Base-by-base conservation (phyloP, 1,140 invertebrate genomes). In the Heliothis subflexa region DNA sequence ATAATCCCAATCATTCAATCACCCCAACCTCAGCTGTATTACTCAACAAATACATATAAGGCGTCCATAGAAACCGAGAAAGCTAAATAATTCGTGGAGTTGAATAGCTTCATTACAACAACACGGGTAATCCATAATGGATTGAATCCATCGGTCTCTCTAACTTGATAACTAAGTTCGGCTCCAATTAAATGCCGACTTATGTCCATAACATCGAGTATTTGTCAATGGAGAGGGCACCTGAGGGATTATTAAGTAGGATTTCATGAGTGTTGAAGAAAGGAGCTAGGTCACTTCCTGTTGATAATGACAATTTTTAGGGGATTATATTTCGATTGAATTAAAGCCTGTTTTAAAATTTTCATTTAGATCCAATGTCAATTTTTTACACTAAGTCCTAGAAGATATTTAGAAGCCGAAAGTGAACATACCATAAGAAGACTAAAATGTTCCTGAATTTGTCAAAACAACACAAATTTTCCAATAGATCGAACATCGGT, bases 61-160 rank as follows among this genome's bases (percentile, higher is more conserved):
- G 40, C 33, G 10, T 62, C 18, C n/a, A 47, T 66, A 66, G 40
- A 16, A 81, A 81, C 71, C 49, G 66, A n/a, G 57, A 71, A 12
- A 50, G 55, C 72, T 64, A 80, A 71, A 75, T 78, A 81, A 81
- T 80, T 81, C 68, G 33, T 10, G 54, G 40, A 45, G 33, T 83
- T 89, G 87, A 87, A 88, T 89, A 84, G 87, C 74, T 81, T 87
- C 86, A 88, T 91, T 89, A 90, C 83, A 78, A 83, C 83, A 83
- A 79, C 79, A 81, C 75, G 80, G 82, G 64, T 84, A 83, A 87
- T 88, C 85, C 83, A 88, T 88, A 86, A 89, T 87, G 86, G 81
- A 90, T 87, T 62, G 83, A 81, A 66, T 83, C 80, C 73, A 85
- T 82, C 70, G 81, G 68, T 47, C 33, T 66, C 52, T 55, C 49